Base-by-base conservation (phyloP, 2,888 invertebrate species). In the Griposia aprilina region DNA sequence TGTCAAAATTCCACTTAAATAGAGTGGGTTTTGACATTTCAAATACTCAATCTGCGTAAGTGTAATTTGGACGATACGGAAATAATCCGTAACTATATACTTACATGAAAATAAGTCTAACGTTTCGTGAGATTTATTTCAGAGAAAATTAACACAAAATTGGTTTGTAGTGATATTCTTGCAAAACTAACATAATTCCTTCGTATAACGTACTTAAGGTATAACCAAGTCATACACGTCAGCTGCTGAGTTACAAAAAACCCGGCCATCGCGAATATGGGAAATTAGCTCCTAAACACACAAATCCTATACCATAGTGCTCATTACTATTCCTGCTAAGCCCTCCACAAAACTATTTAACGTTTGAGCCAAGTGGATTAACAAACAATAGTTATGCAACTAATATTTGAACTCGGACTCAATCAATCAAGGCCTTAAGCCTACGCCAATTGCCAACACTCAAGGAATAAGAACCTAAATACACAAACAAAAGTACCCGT, bases 401-500 rank as follows among this genome's bases (percentile, higher is more conserved):
- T 71, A 26, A 66, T 60, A 70, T 70, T 83, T 71, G 20, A 77
- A 72, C 74, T 81, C 36, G 20, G 30, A 45, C 36, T 41, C 13
- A 23, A 84, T 85, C 78, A 83, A 78, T 84, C 68, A 65, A 60
- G 0, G 23, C 30, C 57, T 65, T 70, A 52, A 65, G 23, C 36
- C 59, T 23, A 60, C 13, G 48, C 1, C 48, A 36, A 65, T 69
- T 80, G 30, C 65, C n/a, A 60, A 71, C 66, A 81, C 74, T 65
- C 26, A 41, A 71, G 20, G 52, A 84, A 78, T 57, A 70, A 72
- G 45, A 59, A 2, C 81, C 67, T 59, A 73, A 73, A 82, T 63
- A 75, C 13, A 84, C 57, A 82, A 85, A 85, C 67, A 82, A 82
- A 79, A 74, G 59, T 71, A 85, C 55, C 63, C 36, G 15, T 45